These are phyloP conservation scores for Chaetorhynchus papuensis DNA, from an alignment of 2,113 vertebrate genomes.

Conservation along the genomic window DNA sequence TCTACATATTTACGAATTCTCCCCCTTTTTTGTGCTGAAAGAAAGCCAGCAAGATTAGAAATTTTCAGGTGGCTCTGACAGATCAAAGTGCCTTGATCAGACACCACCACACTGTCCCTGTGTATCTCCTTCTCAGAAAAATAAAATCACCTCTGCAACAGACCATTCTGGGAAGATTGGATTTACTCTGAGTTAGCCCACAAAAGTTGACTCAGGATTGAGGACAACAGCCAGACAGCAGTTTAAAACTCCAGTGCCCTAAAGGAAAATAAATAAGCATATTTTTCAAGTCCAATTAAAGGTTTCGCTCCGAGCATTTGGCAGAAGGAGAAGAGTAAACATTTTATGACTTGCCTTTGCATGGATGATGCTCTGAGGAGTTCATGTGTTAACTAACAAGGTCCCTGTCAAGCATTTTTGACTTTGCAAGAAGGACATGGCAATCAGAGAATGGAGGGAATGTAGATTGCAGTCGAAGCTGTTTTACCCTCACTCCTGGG, in stretches of 20 bases:
- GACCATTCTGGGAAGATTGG: neutral
- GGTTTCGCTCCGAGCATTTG: neutral
- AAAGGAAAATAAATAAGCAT: neutral
- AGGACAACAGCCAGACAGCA: neutral
- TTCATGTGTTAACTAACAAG: neutral
- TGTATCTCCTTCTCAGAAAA: neutral
- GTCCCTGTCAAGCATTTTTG: neutral
- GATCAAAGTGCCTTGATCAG: neutral
- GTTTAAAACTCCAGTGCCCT: neutral
- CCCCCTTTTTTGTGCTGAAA: neutral
- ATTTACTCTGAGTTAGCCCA: neutral
- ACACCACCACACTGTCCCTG: neutral
- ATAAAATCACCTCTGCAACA: neutral
- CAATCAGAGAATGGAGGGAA: neutral
- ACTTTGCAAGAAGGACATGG: neutral
- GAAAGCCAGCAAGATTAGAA: neutral
- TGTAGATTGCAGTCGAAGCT: neutral
- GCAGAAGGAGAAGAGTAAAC: neutral
- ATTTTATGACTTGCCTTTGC: neutral
- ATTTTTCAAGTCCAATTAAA: constrained; percentile 20
- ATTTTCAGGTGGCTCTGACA: neutral
- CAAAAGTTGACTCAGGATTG: neutral
- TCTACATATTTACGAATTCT: neutral
- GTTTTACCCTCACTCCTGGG: neutral
- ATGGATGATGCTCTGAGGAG: neutral